phyloP scores from a whole-genome alignment of 2,888 invertebrate genomes.

The Acanthosepion lycidas region DNA sequence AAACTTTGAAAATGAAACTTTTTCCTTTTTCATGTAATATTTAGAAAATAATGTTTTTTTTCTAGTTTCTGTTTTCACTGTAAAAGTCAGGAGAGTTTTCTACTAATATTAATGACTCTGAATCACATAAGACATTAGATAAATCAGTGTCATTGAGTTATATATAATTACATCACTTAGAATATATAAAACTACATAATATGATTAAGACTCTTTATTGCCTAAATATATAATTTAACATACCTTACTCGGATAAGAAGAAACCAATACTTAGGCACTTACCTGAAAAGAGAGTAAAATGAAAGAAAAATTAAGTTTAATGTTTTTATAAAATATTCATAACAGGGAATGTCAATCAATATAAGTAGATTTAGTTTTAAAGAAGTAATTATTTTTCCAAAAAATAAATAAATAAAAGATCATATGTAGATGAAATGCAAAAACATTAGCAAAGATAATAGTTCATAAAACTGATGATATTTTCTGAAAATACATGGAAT shows the following conservation, averaged over 20 bases:
- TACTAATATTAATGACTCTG: background rate
- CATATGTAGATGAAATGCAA: background rate
- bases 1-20: too few relatives aligned
- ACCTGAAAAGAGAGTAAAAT: background rate
- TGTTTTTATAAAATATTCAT: background rate
- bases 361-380: background rate
- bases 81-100: too few relatives aligned
- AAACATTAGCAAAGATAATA: background rate
- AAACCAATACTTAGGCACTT: background rate
- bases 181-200: background rate
- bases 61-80: too few relatives aligned
- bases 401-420: background rate
- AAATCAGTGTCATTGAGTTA: background rate
- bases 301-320: background rate
- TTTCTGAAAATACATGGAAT: background rate
- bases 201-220: background rate
- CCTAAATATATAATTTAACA: background rate
- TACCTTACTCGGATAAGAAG: background rate
- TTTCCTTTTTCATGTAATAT: too few relatives aligned
- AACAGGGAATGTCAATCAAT: background rate
- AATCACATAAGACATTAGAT: background rate
- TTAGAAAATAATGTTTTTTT: too few relatives aligned
- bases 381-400: too few relatives aligned
- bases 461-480: background rate
- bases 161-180: background rate